Evolutionary conservation across 2,797 vertebrate genomes (phyloP), one percentile per base, ranked within the genome.

Genomic region (Lepilemur ruficaudatus): DNA sequence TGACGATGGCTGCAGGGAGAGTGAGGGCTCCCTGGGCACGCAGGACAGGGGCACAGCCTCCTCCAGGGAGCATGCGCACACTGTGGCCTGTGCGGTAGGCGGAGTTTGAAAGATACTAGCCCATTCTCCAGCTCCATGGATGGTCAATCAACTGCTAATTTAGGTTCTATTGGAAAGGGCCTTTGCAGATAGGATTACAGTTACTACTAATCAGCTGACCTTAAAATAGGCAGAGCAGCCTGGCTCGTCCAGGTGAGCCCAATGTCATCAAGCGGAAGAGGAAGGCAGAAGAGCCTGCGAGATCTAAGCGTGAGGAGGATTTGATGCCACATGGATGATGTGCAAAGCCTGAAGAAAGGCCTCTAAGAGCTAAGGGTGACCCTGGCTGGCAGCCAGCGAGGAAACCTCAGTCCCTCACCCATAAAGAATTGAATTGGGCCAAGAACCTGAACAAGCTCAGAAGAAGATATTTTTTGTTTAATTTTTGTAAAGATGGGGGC

Each of bases 61-160:
- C 35, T 65, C 5, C 4, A 1, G 17, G 11, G 46, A 18, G 59
- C 18, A 13, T 9, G 30, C 38, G 48, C 38, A 20, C 38, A 23
- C 1, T 0, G 1, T 11, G 52, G 22, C 11, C 9, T 9, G 2
- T 11, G 76, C n/a, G 32, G 41, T 20, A 4, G n/a, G 20, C 10
- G 28, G 35, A 30, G 59, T 65, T 85, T 72, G 59, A 35, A 23
- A 35, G 43, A 50, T 25, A 32, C 14, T 20, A 7, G 17, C 3
- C 20, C 5, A 1, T n/a, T 83, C 48, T 67, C 59, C 32, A 4
- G 0, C 38, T 14, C 23, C 11, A 4, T 12, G 10, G 3, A 46
- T 84, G 70, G 38, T 63, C 72, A 84, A 14, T 41, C 15, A 76
- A 88, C 72, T 23, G 12, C n/a, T 25, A 65, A 38, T 18, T 57